Conservation (phyloP, 2,888 invertebrate genomes). For the Eueremaeus valkanovi region DNA sequence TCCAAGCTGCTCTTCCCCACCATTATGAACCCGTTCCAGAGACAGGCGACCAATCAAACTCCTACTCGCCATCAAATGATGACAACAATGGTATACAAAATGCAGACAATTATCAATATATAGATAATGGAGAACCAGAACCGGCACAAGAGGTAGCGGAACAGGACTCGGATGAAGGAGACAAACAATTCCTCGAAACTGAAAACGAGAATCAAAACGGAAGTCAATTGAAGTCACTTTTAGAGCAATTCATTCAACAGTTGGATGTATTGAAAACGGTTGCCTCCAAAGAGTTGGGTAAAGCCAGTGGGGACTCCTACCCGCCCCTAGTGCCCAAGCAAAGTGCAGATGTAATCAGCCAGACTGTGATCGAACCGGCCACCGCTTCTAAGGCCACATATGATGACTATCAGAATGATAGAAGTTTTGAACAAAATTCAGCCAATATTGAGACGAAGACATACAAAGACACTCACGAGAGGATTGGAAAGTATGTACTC, state of each 20-base stretch:
- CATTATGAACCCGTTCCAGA: neutral
- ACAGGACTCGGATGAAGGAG: neutral
- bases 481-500: neutral
- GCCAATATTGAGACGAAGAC: neutral
- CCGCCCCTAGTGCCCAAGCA: no score
- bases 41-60: neutral
- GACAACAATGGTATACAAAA: neutral
- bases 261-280: neutral
- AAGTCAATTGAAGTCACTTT: neutral
- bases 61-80: neutral
- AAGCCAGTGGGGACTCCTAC: neutral
- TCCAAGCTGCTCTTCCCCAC: no score
- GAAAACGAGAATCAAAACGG: neutral
- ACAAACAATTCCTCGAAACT: neutral
- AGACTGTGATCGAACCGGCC: neutral
- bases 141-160: neutral
- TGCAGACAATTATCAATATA: neutral
- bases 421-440: slow-evolving; percentile 19
- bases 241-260: slow-evolving; percentile 7
- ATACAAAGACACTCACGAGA: slow-evolving; percentile 17
- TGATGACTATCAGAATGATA: slow-evolving; percentile 22
- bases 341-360: neutral
- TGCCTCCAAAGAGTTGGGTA: neutral
- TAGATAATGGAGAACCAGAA: neutral
- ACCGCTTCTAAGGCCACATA: neutral